These are phyloP conservation scores for Coregonus clupeaformis DNA, from an alignment of 2,113 vertebrate genomes.

Conservation along the genomic window DNA sequence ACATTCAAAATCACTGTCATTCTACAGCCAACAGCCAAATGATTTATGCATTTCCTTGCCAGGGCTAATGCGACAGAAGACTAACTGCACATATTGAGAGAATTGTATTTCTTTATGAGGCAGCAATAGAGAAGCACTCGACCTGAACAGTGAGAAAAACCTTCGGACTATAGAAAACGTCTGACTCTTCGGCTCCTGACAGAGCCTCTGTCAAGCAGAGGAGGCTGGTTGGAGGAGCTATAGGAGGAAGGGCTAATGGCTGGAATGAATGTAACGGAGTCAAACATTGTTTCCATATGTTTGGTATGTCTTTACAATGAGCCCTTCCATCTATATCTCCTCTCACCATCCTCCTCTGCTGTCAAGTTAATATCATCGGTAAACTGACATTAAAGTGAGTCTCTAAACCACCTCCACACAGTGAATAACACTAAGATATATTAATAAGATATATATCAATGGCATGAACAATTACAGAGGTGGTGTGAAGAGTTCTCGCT, in stretches of 20 bases:
- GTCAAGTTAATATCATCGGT: background rate
- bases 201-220: background rate
- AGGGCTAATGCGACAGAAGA: conserved; percentile 21
- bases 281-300: too few relatives aligned
- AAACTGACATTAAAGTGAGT: background rate
- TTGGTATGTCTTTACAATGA: too few relatives aligned
- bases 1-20: conserved; percentile 38
- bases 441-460: too few relatives aligned
- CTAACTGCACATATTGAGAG: conserved; percentile 4
- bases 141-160: background rate
- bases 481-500: background rate
- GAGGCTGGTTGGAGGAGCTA: too few relatives aligned
- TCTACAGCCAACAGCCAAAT: conserved; percentile 44
- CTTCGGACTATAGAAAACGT: background rate
- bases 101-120: conserved; percentile 2
- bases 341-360: too few relatives aligned
- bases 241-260: too few relatives aligned
- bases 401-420: background rate
- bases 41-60: conserved; percentile 40
- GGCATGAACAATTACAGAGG: background rate
- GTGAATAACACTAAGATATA: background rate
- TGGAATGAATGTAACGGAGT: too few relatives aligned
- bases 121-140: background rate
- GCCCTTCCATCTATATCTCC: too few relatives aligned
- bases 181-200: background rate